phyloP scores from a whole-genome alignment of 2,113 vertebrate genomes.

The rat (Rattus norvegicus) region GRCr8 NC_086027.1:1299001-1299500 shows the following conservation, averaged over 20 bases:
- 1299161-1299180: background rate
- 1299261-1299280: background rate
- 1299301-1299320: background rate
- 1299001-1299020: too few relatives aligned
- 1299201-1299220: background rate
- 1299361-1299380: background rate
- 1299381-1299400: background rate
- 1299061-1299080: background rate
- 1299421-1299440: background rate
- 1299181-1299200: background rate
- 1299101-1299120: background rate
- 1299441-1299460: background rate
- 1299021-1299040: too few relatives aligned
- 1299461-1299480: background rate
- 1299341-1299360: background rate
- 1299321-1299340: background rate
- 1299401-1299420: background rate
- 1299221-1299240: background rate
- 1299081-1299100: background rate
- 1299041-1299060: background rate
- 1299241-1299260: background rate
- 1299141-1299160: background rate
- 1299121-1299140: background rate
- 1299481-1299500: too few relatives aligned
- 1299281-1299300: background rate